Evolutionary conservation across 2,888 invertebrate genomes (phyloP), one percentile per base, ranked within the genome.

Genomic region (Labia minor): DNA sequence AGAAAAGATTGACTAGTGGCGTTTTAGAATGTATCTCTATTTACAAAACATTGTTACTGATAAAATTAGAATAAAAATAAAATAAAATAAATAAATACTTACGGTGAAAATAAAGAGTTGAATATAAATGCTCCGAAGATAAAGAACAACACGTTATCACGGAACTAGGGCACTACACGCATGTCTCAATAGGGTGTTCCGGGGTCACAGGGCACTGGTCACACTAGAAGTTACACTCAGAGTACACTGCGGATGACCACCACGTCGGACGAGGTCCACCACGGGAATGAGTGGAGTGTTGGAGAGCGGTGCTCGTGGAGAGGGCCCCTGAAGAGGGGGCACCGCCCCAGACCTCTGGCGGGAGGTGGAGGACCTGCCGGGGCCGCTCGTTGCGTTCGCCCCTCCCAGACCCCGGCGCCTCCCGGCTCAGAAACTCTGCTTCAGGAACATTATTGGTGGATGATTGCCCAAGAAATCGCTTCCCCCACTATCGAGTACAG

Each of bases 391-490:
- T 26, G 26, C 26, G 26, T 26, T 26, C 16, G 49, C 49, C 49
- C 49, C 49, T 49, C 49, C 49, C 26, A 26, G 26, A 26, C 26
- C 49, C 49, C 14, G 49, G 49, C 49, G 49, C 49, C 49, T 49
- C 49, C 49, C 16, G 16, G 16, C 49, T 49, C n/a, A n/a, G 49
- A n/a, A 49, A 16, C 49, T 49, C 4, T 6, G 49, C 49, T 49
- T 49, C 14, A 14, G 49, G 49, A 49, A 49, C 49, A 49, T 49
- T 49, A 49, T 49, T 49, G 49, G 49, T 49, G 49, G 49, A 49
- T 26, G 26, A 26, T 49, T 49, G 49, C 49, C 49, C 16, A 49
- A 49, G 49, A 49, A 49, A 26, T 26, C 26, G 26, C 26, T 14
- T 16, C 49, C 49, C 49, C 49, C 49, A 49, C 49, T n/a, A n/a